Evolutionary conservation across 2,113 vertebrate species (phyloP).

Genomic region (Panthera uncia): DNA sequence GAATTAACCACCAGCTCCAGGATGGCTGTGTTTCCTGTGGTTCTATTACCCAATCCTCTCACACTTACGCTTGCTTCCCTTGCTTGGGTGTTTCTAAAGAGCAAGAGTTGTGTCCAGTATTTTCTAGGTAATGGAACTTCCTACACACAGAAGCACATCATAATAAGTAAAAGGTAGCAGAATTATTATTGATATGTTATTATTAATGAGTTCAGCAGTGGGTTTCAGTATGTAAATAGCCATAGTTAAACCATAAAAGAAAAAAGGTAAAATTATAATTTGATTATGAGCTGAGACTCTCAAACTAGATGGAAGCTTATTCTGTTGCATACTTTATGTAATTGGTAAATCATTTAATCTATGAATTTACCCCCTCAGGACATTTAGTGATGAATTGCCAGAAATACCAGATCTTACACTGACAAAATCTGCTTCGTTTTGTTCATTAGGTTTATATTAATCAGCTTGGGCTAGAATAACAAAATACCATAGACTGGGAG

Average conservation of each 20-base stretch:
- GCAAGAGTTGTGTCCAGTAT: neutral
- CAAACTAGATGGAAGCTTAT: neutral
- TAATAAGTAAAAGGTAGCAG: conserved; percentile 13
- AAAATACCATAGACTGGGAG: neutral
- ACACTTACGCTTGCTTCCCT: neutral
- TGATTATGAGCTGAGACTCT: conserved; percentile 22
- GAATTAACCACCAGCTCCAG: neutral
- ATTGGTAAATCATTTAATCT: neutral
- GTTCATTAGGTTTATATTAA: neutral
- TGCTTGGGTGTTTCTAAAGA: neutral
- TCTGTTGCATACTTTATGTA: neutral
- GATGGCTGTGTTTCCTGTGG: neutral
- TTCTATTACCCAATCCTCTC: neutral
- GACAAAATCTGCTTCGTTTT: neutral
- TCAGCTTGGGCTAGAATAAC: neutral
- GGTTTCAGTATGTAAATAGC: conserved; percentile 24
- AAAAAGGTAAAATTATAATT: conserved; percentile 13
- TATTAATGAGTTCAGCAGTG: conserved; percentile 41
- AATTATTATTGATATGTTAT: neutral
- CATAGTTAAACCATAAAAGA: conserved; percentile 9
- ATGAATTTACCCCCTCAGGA: neutral
- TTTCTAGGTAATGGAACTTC: conserved; percentile 31
- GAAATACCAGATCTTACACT: neutral
- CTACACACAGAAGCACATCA: conserved; percentile 4
- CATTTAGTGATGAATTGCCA: neutral